Base-by-base conservation (phyloP, 2,888 invertebrate species). In the Scrobipalpa costella region DNA sequence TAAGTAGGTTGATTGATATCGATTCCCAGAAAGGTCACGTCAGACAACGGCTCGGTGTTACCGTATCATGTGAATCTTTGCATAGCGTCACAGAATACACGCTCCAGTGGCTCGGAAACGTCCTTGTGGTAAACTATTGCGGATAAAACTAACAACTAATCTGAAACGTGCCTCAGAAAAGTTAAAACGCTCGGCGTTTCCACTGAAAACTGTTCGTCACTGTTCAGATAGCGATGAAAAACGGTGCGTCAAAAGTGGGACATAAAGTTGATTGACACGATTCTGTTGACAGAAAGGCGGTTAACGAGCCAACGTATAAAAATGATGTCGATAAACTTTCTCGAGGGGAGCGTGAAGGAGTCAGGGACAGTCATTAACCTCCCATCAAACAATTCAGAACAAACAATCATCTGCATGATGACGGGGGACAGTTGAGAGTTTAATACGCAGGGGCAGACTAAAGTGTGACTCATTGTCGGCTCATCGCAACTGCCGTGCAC, bases 331-430 rank as follows among this genome's bases (percentile, higher is more conserved):
- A 82, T 73, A 82, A 79, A 79, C 76, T 81, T 76, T 79, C 78
- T 72, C 74, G 66, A 74, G 77, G 77, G 79, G 75, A 73, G 75
- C 66, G 65, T 69, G 69, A 73, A 73, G 76, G 76, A 85, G 86
- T 84, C 87, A 85, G 80, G 83, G 85, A 71, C 86, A 85, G 83
- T 81, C 86, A 74, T 85, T 86, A 84, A 87, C 86, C 86, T 80
- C 77, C 67, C 70, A 77, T 78, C 73, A 78, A 84, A 85, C 85
- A 84, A 85, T 85, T 82, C 80, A 83, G 85, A 83, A 72, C 85
- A 83, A 79, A 80, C 82, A 82, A 83, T 84, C 81, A 74, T 73
- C 73, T 68, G 73, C 70, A 72, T 73, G 76, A 79, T 76, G 76
- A 79, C 76, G 71, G 71, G 77, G 80, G 77, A 78, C 82, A 77